phyloP scores from a whole-genome alignment of 2,888 invertebrate genomes.

The Podotricha telesiphe region DNA sequence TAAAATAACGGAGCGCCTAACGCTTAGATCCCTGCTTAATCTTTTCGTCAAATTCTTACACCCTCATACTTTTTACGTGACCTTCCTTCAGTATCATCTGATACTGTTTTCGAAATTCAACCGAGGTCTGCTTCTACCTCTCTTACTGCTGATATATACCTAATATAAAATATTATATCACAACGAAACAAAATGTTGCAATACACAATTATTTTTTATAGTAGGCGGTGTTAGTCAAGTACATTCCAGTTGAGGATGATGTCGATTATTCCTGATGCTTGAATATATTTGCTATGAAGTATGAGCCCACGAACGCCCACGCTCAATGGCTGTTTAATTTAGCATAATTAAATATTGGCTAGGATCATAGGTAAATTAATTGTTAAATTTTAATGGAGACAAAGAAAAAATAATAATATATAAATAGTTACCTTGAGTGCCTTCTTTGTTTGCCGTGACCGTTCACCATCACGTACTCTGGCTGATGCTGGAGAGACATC shows the following conservation, averaged over 20 bases:
- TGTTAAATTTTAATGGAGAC: neutral
- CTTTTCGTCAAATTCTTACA: no score
- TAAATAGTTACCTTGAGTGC: constrained; percentile 65
- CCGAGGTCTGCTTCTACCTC: no score
- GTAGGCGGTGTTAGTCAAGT: constrained; percentile 10
- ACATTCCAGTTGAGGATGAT: neutral
- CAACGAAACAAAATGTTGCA: no score
- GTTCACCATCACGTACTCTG: constrained; percentile 67
- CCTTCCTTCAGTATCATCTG: no score
- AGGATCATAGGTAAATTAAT: neutral
- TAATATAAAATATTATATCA: no score
- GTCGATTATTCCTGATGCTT: neutral
- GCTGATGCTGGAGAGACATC: constrained; percentile 70
- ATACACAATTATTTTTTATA: neutral
- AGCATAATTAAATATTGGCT: neutral
- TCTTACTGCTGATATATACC: no score
- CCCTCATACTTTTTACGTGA: no score
- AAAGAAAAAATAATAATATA: neutral
- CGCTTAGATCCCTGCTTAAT: no score
- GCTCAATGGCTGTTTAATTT: neutral
- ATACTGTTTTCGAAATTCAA: no score
- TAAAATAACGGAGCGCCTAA: no score
- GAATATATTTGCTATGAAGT: neutral
- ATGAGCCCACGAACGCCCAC: constrained; percentile 1
- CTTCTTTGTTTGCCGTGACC: constrained; percentile 65